A percentile compares a stretch with the other conserved stretches of the same genome.
phyloP scores from a whole-genome alignment of 1,140 invertebrate genomes.

The Phymorhynchus buccinoides region DNA sequence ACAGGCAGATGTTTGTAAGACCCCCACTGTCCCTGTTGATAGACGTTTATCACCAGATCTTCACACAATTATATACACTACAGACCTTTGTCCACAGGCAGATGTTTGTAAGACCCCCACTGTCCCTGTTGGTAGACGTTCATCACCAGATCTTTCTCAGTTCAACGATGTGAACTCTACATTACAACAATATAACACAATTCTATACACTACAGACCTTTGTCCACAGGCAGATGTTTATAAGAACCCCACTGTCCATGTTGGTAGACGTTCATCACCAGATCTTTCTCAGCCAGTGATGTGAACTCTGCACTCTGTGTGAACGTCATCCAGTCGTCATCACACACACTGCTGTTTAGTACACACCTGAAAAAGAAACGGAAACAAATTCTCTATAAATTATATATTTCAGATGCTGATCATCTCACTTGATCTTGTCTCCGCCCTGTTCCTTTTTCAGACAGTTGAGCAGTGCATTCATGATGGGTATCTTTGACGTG shows the following conservation, averaged over 20 bases:
- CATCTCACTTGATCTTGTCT: slow-evolving; percentile 79
- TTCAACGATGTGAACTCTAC: slow-evolving; percentile 79
- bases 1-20: slow-evolving; percentile 84
- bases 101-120: too few species aligned
- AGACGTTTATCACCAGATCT: slow-evolving; percentile 91
- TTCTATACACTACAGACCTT: slow-evolving; percentile 53
- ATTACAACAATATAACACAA: too few species aligned
- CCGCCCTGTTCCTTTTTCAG: slow-evolving; percentile 88
- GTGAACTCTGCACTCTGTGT: slow-evolving; percentile 74
- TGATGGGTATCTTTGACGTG: too few species aligned
- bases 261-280: slow-evolving; percentile 87
- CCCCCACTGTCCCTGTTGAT: slow-evolving; percentile 86
- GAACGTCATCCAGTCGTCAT: not conserved
- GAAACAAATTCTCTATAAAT: not conserved
- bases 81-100: too few species aligned
- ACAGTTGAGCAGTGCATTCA: slow-evolving; percentile 93
- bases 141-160: slow-evolving; percentile 85
- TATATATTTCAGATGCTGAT: too few species aligned
- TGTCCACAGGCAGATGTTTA: slow-evolving; percentile 81
- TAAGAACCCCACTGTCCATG: slow-evolving; percentile 88
- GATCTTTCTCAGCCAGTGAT: slow-evolving; percentile 82
- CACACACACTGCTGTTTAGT: not conserved
- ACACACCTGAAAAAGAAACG: not conserved
- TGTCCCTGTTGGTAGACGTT: too few species aligned
- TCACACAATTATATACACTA: too few species aligned